These are phyloP conservation scores for Herpetotheres cachinnans DNA, from an alignment of 2,113 vertebrate genomes.

Conservation along the genomic window DNA sequence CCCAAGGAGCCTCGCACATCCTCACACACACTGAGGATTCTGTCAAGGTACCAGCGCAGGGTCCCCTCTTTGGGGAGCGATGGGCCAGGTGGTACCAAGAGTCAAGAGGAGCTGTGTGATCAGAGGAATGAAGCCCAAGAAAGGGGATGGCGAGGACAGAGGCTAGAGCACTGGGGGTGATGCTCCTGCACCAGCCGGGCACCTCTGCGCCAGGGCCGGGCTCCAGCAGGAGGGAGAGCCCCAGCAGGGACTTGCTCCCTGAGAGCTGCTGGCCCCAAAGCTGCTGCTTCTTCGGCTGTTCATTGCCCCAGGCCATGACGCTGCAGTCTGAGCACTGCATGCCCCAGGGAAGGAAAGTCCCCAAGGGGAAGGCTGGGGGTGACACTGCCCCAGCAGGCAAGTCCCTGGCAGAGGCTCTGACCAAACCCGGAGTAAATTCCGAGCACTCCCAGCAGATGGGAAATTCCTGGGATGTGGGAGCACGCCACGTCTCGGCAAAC, in stretches of 20 bases:
- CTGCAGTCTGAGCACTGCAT: rapidly evolving
- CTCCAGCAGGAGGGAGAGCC: neutral
- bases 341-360: no score
- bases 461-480: neutral
- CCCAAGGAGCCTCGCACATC: neutral
- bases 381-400: neutral
- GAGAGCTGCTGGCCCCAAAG: rapidly evolving
- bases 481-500: neutral
- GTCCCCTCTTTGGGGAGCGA: neutral
- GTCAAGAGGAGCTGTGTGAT: no score
- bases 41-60: neutral
- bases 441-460: neutral
- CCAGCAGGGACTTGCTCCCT: neutral
- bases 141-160: neutral
- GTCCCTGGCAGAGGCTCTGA: neutral
- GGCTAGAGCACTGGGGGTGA: neutral
- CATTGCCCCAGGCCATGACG: rapidly evolving
- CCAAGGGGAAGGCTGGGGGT: rapidly evolving
- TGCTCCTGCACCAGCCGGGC: neutral
- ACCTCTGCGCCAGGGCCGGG: neutral
- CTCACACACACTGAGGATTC: neutral
- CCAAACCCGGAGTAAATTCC: rapidly evolving
- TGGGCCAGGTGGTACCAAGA: rapidly evolving
- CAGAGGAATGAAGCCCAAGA: neutral
- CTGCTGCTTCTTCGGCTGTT: neutral